These are phyloP conservation scores for Hylaeus anthracinus DNA, from an alignment of 1,140 invertebrate species.

Conservation along the genomic window DNA sequence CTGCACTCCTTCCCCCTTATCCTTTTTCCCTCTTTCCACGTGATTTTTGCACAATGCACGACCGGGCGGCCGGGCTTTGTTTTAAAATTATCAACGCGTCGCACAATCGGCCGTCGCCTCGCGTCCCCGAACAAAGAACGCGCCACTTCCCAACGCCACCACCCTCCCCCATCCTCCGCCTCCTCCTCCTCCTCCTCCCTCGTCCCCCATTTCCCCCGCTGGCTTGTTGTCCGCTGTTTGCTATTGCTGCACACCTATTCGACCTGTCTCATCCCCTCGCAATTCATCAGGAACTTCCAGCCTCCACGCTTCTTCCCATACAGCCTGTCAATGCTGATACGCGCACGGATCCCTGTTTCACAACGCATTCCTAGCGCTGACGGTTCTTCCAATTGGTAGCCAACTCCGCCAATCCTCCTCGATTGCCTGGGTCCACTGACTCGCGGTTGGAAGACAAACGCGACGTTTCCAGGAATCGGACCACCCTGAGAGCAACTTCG, in stretches of 20 bases:
- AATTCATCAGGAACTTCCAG: conserved; percentile 25
- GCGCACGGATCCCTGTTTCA: conserved; percentile 6
- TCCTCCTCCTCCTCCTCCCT: too few relatives aligned
- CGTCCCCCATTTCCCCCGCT: too few relatives aligned
- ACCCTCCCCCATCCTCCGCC: too few relatives aligned
- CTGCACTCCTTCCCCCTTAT: conserved; percentile 22
- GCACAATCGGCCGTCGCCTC: conserved; percentile 77
- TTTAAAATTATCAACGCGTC: conserved; percentile 79
- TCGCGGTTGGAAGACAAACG: too few relatives aligned
- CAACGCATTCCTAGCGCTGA: background rate
- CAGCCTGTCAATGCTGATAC: conserved; percentile 37
- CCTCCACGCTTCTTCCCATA: conserved; percentile 62
- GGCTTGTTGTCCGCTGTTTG: conserved; percentile 18
- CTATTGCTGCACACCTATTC: conserved; percentile 22
- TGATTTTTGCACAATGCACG: conserved; percentile 79
- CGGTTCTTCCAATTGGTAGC: too few relatives aligned
- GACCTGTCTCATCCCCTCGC: background rate
- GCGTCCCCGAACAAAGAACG: conserved; percentile 70
- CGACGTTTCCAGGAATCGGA: too few relatives aligned
- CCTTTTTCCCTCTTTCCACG: conserved; percentile 61
- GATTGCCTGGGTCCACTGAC: too few relatives aligned
- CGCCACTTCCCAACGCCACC: conserved; percentile 21
- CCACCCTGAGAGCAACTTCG: too few relatives aligned
- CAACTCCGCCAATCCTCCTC: too few relatives aligned
- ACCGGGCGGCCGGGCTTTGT: conserved; percentile 71